phyloP scores from a whole-genome alignment of 2,797 vertebrate genomes.

The Pogoniulus pusillus region DNA sequence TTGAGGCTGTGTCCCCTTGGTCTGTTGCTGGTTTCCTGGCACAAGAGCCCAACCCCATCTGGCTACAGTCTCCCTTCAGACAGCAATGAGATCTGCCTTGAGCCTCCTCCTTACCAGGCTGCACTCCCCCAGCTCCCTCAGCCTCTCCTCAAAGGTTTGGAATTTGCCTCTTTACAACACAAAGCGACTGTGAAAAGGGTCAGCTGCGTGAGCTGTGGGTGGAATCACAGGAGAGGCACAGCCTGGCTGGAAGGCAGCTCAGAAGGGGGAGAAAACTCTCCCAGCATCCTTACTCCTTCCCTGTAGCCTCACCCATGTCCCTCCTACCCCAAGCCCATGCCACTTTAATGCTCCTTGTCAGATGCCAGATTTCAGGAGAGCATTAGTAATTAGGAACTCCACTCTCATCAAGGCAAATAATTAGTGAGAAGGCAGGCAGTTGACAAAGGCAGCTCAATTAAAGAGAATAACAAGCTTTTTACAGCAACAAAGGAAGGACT shows the following conservation, averaged over 20 bases:
- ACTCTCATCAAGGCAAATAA: constrained; percentile 79
- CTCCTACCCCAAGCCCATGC: not conserved
- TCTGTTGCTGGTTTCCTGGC: too few species aligned
- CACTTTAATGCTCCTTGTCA: not conserved
- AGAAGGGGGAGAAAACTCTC: not conserved
- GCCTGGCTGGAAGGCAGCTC: not conserved
- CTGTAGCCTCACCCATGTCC: fast-evolving
- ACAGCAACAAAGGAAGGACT: constrained; percentile 73
- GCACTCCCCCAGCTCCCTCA: too few species aligned
- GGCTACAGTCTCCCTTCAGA: too few species aligned
- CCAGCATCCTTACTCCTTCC: not conserved
- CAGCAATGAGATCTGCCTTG: too few species aligned
- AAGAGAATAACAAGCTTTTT: constrained; percentile 78
- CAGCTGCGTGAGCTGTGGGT: too few species aligned
- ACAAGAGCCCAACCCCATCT: too few species aligned
- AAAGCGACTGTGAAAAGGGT: not conserved
- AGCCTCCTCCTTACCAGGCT: too few species aligned
- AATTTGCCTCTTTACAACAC: too few species aligned
- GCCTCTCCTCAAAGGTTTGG: too few species aligned
- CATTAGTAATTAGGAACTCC: constrained; percentile 73
- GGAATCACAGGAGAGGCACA: not conserved
- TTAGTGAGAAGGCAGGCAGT: constrained; percentile 74
- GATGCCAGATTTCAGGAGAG: constrained; percentile 63
- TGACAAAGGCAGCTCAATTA: constrained; percentile 78
- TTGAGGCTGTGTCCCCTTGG: too few species aligned